These are phyloP conservation scores for Melipona bicolor DNA, from an alignment of 2,888 invertebrate species.

Conservation along the genomic window DNA sequence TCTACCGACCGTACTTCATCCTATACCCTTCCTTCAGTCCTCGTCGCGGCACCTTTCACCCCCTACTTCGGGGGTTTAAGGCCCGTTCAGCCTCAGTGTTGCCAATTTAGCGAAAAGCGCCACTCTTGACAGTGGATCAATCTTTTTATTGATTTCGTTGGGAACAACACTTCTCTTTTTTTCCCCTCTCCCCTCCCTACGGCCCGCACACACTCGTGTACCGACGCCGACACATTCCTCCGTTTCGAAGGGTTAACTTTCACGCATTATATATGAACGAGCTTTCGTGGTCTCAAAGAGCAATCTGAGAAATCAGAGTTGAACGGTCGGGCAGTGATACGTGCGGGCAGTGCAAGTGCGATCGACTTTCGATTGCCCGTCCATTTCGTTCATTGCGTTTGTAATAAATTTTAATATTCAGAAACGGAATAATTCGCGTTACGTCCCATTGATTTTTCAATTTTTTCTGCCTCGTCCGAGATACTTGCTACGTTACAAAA, in stretches of 20 bases:
- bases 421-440: too few relatives aligned
- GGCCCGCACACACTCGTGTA: not conserved
- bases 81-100: conserved; percentile 54
- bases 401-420: too few relatives aligned
- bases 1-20: conserved; percentile 1
- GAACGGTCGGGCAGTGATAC: too few relatives aligned
- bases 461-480: too few relatives aligned
- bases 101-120: conserved; percentile 55
- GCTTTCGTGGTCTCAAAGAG: not conserved
- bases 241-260: not conserved
- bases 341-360: too few relatives aligned
- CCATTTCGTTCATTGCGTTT: too few relatives aligned
- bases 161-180: conserved; percentile 12
- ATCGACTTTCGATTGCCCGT: too few relatives aligned
- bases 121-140: conserved; percentile 59
- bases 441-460: too few relatives aligned
- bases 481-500: too few relatives aligned
- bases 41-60: conserved; percentile 39
- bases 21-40: conserved; percentile 30
- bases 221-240: not conserved
- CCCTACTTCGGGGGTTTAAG: conserved; percentile 48
- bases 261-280: not conserved
- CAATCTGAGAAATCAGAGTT: not conserved
- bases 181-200: not conserved
- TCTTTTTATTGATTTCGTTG: conserved; percentile 55